Base-by-base conservation (phyloP, 2,113 vertebrate species). In the Nettapus auritus region DNA sequence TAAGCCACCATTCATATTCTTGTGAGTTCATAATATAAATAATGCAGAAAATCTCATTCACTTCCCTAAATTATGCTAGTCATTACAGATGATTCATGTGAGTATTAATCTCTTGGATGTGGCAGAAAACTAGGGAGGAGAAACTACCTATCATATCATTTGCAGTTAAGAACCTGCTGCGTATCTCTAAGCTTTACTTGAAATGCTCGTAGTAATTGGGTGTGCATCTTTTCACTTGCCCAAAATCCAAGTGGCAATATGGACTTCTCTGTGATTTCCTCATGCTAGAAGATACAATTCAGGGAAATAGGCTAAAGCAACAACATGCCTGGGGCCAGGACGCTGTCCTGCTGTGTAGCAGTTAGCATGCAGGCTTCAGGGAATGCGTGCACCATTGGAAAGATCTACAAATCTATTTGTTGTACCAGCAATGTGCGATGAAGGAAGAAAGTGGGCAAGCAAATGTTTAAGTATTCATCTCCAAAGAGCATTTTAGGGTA, bases 61-160 rank as follows among this genome's bases (percentile, higher is more conserved):
- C 96, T 97, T 97, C 80, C 80, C 86, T 97, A 97, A 98, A 97
- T 98, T 98, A 98, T 96, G 94, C 97, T 95, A 97, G 97, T 98
- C 98, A 98, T 98, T 98, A 97, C 97, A 94, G 97, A 97, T 97
- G 97, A 98, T 98, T 98, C 97, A 97, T 97, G 97, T 95, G 91
- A 97, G 93, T 94, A 98, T 98, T 98, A 97, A 98, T 98, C 97
- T 97, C 97, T 97, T 97, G 96, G 96, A 97, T 98, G 94, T 98
- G 97, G 96, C 97, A 98, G 97, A 96, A 98, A 97, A 94, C 93
- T 85, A 91, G 93, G 97, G 96, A 98, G 97, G 96, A 97, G 97
- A 98, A 96, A 96, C 97, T 95, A 97, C 97, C 95, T 97, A 97
- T 96, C 96, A 97, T 92, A 97, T 97, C 97, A 96, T 97, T 97